Evolutionary conservation across 2,113 vertebrate species (phyloP).

Genomic region (Saguinus imperator): DNA sequence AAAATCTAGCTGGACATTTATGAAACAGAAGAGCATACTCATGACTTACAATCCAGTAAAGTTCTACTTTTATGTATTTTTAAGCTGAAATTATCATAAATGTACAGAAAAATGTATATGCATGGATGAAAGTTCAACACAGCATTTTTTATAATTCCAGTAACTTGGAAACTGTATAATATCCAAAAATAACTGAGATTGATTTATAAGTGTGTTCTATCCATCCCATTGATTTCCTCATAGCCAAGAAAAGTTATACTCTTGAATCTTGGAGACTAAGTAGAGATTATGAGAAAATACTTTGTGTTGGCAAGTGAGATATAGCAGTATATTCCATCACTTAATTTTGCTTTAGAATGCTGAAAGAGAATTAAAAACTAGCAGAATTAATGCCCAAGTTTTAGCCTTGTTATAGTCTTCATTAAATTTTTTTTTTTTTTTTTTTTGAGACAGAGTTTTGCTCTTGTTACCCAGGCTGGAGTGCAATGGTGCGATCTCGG

Average conservation of each 20-base stretch:
- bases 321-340: not conserved
- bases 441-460: not conserved
- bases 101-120: not conserved
- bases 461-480: no score
- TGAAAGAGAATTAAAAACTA: not conserved
- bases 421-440: not conserved
- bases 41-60: not conserved
- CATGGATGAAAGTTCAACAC: not conserved
- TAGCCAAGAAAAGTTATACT: not conserved
- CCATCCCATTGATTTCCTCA: not conserved
- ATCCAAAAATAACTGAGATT: not conserved
- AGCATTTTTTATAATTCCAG: not conserved
- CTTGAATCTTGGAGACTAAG: not conserved
- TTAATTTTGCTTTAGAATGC: not conserved
- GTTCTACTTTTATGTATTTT: not conserved
- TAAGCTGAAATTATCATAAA: not conserved
- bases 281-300: not conserved
- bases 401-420: not conserved
- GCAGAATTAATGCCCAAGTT: not conserved
- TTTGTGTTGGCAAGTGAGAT: not conserved
- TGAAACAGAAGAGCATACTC: not conserved
- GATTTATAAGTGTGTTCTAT: not conserved
- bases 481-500: no score
- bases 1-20: slow-evolving; percentile 24
- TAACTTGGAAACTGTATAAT: not conserved